Evolutionary conservation across 2,888 invertebrate genomes (phyloP), one percentile per base, ranked within the genome.

Genomic region (Scelioninae gen. 2): DNA sequence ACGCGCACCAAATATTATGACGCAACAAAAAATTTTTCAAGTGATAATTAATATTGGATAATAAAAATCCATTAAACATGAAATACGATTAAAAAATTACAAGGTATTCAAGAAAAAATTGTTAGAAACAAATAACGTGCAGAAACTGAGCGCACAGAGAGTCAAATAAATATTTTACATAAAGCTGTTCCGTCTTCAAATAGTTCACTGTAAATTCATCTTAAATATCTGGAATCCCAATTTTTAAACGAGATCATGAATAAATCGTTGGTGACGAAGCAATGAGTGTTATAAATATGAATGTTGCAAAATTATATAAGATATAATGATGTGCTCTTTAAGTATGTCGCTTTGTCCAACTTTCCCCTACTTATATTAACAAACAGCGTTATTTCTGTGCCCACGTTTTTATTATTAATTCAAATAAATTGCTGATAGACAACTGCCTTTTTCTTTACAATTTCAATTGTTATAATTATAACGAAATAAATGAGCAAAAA

Each of bases 291-390:
- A 48, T 31, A 28, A 48, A 31, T 31, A 48, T 48, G 15, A n/a
- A 10, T 31, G 9, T 48, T 31, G 28, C 28, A 48, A 31, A 48
- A 48, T 48, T 48, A 48, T 48, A 48, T 48, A 48, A 48, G 31
- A 31, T 31, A 31, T 48, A 48, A 48, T 48, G 28, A 31, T 48
- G 48, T 13, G 7, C 31, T 31, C 16, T 16, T 31, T 31, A 48
- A 53, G 13, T 37, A 22, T 37, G 37, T 53, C 52, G 22, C 37
- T 18, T 33, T 19, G 25, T 11, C 19, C 13, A 35, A 52, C 52
- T 53, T 53, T 50, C 50, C 35, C 11, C 50, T 50, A 50, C 35
- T 35, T 53, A 37, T 6, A 37, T 53, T 37, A 37, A 22, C 22
- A 53, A 53, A 22, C 31, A 48, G 28, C 31, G 15, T 25, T 48